Conservation (phyloP, 2,113 vertebrate species). For the Bufo bufo region DNA sequence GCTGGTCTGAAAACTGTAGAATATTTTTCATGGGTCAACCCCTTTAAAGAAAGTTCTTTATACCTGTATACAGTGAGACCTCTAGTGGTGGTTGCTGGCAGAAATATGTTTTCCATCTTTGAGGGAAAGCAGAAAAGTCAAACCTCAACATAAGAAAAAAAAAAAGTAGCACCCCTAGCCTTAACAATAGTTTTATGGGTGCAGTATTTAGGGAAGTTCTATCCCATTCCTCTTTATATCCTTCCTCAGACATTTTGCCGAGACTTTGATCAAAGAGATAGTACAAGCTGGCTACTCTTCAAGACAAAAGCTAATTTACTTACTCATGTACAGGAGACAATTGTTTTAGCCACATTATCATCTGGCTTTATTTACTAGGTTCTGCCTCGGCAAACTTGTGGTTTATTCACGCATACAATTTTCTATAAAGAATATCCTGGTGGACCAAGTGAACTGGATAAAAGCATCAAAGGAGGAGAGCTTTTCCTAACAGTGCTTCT, state of each 20-base stretch:
- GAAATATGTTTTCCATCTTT: too few species aligned
- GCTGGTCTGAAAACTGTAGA: too few species aligned
- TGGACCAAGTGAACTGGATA: conserved; percentile 93
- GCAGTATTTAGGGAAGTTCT: too few species aligned
- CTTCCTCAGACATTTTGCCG: neutral
- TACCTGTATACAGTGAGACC: too few species aligned
- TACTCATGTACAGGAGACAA: neutral
- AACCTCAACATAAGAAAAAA: too few species aligned
- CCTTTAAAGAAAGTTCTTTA: too few species aligned
- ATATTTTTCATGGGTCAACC: too few species aligned
- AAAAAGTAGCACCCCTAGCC: too few species aligned
- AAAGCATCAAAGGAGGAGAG: conserved; percentile 94
- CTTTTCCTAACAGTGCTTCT: conserved; percentile 95
- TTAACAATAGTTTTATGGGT: too few species aligned
- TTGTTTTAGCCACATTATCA: neutral
- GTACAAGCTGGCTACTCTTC: neutral
- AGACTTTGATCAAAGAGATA: neutral
- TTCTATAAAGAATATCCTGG: conserved; percentile 98
- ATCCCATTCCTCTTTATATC: too few species aligned
- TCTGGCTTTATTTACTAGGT: conserved; percentile 74
- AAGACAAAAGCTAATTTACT: neutral
- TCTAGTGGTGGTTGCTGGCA: too few species aligned
- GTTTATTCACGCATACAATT: conserved; percentile 97
- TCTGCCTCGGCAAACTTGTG: conserved; percentile 96
- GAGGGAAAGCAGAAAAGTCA: too few species aligned